phyloP scores from a whole-genome alignment of 2,888 invertebrate species.

The Cataglyphis altisquamis region DNA sequence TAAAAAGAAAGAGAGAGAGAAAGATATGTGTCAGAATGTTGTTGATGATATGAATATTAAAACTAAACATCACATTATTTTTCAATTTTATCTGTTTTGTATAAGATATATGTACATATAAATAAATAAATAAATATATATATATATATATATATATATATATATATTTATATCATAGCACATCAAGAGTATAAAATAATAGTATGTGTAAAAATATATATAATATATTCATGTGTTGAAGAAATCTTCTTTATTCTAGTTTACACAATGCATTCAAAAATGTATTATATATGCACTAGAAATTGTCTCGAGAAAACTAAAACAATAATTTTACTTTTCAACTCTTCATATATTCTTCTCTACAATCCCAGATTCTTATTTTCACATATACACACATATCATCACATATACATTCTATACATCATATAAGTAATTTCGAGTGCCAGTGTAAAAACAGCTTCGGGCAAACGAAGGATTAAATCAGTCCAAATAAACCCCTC shows the following conservation, averaged over 20 bases:
- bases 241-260: not conserved
- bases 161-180: not conserved
- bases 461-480: slow-evolving; percentile 10
- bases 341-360: not conserved
- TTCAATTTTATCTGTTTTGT: not conserved
- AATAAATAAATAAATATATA: not conserved
- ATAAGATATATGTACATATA: not conserved
- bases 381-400: not conserved
- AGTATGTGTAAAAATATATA: not conserved
- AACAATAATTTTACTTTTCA: not conserved
- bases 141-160: too few relatives aligned
- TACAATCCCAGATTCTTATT: not conserved
- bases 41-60: not conserved
- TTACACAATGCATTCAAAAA: not conserved
- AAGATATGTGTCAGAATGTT: not conserved
- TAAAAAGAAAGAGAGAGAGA: not conserved
- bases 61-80: not conserved
- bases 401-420: not conserved
- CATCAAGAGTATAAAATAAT: not conserved
- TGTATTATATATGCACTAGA: not conserved
- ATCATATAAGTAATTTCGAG: slow-evolving; percentile 14
- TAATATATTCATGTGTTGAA: not conserved
- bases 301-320: not conserved
- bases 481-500: slow-evolving; percentile 2
- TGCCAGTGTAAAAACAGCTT: slow-evolving; percentile 2